phyloP scores from a whole-genome alignment of 2,888 invertebrate genomes.

The Caenorhabditis doughertyi region DNA sequence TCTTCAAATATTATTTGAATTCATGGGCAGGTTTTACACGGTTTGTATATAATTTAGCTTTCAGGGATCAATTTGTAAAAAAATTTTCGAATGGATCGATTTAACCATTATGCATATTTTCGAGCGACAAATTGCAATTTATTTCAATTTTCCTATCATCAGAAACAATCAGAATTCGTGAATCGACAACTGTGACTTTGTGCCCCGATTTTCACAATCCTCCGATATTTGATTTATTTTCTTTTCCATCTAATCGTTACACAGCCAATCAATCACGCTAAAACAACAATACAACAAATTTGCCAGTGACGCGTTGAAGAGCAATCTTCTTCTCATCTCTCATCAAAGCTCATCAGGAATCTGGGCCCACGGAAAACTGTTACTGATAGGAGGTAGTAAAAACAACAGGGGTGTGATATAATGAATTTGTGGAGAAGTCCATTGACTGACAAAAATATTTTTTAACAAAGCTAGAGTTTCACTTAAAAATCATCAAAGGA shows the following conservation, averaged over 20 bases:
- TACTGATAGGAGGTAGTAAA: not conserved
- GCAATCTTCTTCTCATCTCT: slow-evolving; percentile 51
- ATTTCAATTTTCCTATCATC: slow-evolving; percentile 11
- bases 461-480: too few relatives aligned
- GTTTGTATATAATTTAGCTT: too few relatives aligned
- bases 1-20: too few relatives aligned
- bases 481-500: too few relatives aligned
- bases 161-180: slow-evolving; percentile 38
- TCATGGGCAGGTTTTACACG: too few relatives aligned
- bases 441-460: too few relatives aligned
- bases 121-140: slow-evolving; percentile 9
- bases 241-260: slow-evolving; percentile 64
- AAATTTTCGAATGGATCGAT: not conserved
- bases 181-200: slow-evolving; percentile 53
- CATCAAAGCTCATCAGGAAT: slow-evolving; percentile 47
- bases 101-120: not conserved
- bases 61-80: too few relatives aligned
- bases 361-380: not conserved
- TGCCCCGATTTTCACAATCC: slow-evolving; percentile 19
- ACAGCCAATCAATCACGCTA: slow-evolving; percentile 67
- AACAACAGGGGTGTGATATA: not conserved
- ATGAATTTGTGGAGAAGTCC: too few relatives aligned
- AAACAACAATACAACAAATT: slow-evolving; percentile 70
- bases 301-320: slow-evolving; percentile 60
- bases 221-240: slow-evolving; percentile 64